A percentile compares a stretch with the other conserved stretches of the same genome.
phyloP scores from a whole-genome alignment of 2,888 invertebrate species.

The Thyatira batis region DNA sequence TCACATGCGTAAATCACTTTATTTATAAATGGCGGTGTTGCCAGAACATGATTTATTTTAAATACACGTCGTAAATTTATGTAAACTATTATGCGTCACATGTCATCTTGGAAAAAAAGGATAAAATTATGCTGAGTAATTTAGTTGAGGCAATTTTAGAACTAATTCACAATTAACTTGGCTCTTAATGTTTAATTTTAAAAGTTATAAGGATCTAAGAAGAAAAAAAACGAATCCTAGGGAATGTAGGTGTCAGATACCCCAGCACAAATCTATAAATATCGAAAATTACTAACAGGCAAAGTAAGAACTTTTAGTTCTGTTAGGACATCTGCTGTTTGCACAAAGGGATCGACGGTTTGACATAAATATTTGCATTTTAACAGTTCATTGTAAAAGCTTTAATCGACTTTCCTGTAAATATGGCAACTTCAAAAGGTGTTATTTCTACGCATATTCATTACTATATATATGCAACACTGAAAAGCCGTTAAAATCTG shows the following conservation, averaged over 20 bases:
- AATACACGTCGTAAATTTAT: background rate
- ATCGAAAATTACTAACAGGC: too few species aligned
- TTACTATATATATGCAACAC: too few species aligned
- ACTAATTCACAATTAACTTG: too few species aligned
- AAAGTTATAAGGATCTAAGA: too few species aligned
- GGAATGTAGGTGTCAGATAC: too few species aligned
- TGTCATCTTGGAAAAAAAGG: background rate
- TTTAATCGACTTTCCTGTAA: background rate
- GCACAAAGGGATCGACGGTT: background rate
- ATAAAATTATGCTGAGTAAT: background rate
- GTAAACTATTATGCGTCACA: background rate
- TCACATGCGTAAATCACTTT: background rate
- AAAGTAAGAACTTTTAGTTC: background rate
- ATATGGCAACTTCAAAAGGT: background rate
- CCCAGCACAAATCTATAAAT: too few species aligned
- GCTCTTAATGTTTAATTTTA: too few species aligned
- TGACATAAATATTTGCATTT: slow-evolving; percentile 5
- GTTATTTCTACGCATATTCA: background rate
- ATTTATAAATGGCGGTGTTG: background rate
- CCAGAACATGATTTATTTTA: background rate
- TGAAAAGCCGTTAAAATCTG: too few species aligned
- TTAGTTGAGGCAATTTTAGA: background rate
- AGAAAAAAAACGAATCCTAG: too few species aligned
- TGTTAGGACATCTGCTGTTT: background rate
- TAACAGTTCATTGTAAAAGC: background rate